phyloP scores from a whole-genome alignment of 2,113 vertebrate species.

The Ptilonorhynchus violaceus region DNA sequence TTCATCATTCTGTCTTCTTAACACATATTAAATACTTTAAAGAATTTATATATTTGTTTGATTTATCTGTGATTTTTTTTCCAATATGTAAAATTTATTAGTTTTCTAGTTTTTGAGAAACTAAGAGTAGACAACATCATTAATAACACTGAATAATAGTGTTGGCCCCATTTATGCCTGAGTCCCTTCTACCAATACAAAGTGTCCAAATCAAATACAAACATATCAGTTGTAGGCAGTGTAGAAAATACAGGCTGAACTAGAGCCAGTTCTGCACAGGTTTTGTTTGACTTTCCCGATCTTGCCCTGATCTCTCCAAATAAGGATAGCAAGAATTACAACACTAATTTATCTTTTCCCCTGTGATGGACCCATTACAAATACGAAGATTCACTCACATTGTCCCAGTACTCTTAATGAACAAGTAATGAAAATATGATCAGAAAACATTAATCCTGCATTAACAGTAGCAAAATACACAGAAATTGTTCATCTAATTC shows the following conservation, averaged over 20 bases:
- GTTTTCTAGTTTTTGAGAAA: constrained; percentile 77
- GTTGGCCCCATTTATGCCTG: constrained; percentile 61
- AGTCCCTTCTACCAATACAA: constrained; percentile 64
- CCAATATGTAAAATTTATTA: constrained; percentile 81
- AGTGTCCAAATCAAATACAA: constrained; percentile 67
- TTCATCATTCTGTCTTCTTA: constrained; percentile 84
- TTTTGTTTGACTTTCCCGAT: not conserved
- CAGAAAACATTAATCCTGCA: not conserved
- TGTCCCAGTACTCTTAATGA: not conserved
- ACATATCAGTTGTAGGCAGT: constrained; percentile 27
- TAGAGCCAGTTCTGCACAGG: not conserved
- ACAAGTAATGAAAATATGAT: not conserved
- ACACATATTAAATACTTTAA: constrained; percentile 84
- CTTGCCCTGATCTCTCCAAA: not conserved
- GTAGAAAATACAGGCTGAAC: constrained; percentile 14
- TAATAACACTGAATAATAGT: constrained; percentile 77
- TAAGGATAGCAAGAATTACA: not conserved
- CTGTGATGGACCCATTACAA: not conserved
- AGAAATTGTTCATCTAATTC: not conserved
- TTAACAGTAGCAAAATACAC: not conserved
- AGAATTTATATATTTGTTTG: constrained; percentile 80
- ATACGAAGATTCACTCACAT: not conserved
- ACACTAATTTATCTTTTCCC: not conserved
- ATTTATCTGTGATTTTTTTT: constrained; percentile 72
- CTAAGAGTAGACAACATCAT: constrained; percentile 72